Evolutionary conservation across 2,888 invertebrate genomes (phyloP), one percentile per base, ranked within the genome.

Genomic region (Idaea dimidiata): DNA sequence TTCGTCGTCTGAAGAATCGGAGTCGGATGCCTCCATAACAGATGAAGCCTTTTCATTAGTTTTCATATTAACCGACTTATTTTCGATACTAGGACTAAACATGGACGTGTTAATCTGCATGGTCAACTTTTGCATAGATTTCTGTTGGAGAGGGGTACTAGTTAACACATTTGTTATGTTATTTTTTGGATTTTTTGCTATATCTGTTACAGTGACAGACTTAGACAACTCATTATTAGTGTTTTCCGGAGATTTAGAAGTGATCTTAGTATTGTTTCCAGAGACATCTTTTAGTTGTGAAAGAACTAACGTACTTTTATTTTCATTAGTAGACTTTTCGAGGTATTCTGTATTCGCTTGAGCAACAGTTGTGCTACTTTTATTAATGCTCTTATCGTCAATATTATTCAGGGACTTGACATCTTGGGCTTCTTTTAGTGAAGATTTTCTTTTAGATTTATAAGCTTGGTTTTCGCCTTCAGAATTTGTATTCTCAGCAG

Each of bases 61-160:
- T 54, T 63, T 59, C 14, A 72, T 75, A 16, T 62, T 43, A 24
- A 59, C 64, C 18, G 63, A 63, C 58, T 73, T 71, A 54, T 66
- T 73, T 43, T 65, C 70, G 62, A 71, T 74, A 58, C 76, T 76
- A 17, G 80, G 72, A 62, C 77, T 71, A 60, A 84, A 83, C n/a
- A 82, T 75, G 31, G 88, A 85, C 60, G 84, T 83, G 64, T 88
- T 88, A 0, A 84, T 81, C 66, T 82, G 80, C 65, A 84, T 73
- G 32, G 69, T 77, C 59, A 83, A 61, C 64, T 82, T 88, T 69
- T 80, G 77, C 1, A 79, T 60, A 16, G 75, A 65, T 70, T 87
- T 88, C 63, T 88, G 82, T 68, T 87, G 88, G 33, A 90, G 74
- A 59, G 91, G 90, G 17, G 91, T 91, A 70, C 89, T 88, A 60